Evolutionary conservation across 1,140 invertebrate species (phyloP).

Genomic region (Rhopalosiphum padi): DNA sequence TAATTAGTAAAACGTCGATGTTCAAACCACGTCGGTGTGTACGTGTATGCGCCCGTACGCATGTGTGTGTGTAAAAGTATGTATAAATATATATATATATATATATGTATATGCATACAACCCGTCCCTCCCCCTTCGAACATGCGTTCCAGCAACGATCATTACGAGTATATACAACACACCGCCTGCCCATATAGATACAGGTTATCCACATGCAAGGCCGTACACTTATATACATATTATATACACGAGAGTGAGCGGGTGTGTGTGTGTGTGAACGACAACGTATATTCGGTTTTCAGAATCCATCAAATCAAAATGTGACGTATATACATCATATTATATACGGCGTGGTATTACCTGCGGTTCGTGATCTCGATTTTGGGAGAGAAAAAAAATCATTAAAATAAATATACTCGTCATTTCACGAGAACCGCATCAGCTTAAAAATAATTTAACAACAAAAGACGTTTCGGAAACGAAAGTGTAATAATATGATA

Average conservation of each 20-base stretch:
- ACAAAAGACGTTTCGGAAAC: background rate
- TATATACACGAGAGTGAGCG: background rate
- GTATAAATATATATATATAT: background rate
- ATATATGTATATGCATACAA: background rate
- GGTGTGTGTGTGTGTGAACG: background rate
- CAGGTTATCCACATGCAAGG: constrained; percentile 43
- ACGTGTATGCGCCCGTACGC: background rate
- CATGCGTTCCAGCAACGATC: background rate
- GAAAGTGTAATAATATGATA: background rate
- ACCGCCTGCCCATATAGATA: background rate
- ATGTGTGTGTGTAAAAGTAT: background rate
- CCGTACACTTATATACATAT: background rate
- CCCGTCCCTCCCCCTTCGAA: background rate
- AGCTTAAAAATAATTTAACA: background rate
- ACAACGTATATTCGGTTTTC: constrained; percentile 4
- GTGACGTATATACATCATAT: background rate
- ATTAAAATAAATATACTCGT: background rate
- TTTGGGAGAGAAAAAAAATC: background rate
- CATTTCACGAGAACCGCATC: background rate
- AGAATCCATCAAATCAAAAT: constrained; percentile 38
- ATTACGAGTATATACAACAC: constrained; percentile 30
- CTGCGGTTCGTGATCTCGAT: background rate
- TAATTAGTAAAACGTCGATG: constrained; percentile 58
- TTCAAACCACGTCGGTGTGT: background rate
- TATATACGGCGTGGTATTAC: background rate